Evolutionary conservation across 2,888 invertebrate genomes (phyloP), one percentile per base, ranked within the genome.

Genomic region (Mayetiola destructor): DNA sequence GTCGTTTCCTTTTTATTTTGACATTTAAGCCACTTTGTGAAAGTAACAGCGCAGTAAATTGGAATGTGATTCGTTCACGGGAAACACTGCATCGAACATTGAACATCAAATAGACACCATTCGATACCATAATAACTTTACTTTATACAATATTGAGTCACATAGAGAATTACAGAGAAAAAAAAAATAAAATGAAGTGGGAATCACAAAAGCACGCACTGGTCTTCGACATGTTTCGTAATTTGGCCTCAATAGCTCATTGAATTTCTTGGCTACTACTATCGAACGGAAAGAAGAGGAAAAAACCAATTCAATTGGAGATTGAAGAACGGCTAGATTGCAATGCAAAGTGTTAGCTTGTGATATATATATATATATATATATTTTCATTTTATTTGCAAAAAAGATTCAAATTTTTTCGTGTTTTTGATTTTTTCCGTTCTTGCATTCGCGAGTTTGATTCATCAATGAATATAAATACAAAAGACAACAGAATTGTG

Each of bases 1-100:
- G 48, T 27, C 48, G 48, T 48, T 48, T 48, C 48, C 48, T 48
- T 48, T n/a, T 48, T 48, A 48, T 48, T 48, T 48, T 48, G 48
- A 48, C 48, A 48, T 48, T 48, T 48, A 48, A 48, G 27, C 27
- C 27, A 48, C 48, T 42, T 42, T 42, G 42, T 42, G 42, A 42
- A 42, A 42, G 42, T 42, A 42, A 42, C 23, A n/a, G n/a, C n/a
- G n/a, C n/a, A n/a, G n/a, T n/a, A n/a, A n/a, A n/a, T n/a, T n/a
- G n/a, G n/a, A n/a, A n/a, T n/a, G n/a, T n/a, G n/a, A n/a, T n/a
- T n/a, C n/a, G n/a, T n/a, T n/a, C n/a, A n/a, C n/a, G n/a, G n/a
- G n/a, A n/a, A n/a, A n/a, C n/a, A n/a, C n/a, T n/a, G n/a, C n/a
- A n/a, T n/a, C n/a, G n/a, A n/a, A n/a, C n/a, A n/a, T n/a, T n/a